Evolutionary conservation across 2,113 vertebrate species (phyloP), one percentile per base, ranked within the genome.

Genomic region (Bostrychus sinensis): DNA sequence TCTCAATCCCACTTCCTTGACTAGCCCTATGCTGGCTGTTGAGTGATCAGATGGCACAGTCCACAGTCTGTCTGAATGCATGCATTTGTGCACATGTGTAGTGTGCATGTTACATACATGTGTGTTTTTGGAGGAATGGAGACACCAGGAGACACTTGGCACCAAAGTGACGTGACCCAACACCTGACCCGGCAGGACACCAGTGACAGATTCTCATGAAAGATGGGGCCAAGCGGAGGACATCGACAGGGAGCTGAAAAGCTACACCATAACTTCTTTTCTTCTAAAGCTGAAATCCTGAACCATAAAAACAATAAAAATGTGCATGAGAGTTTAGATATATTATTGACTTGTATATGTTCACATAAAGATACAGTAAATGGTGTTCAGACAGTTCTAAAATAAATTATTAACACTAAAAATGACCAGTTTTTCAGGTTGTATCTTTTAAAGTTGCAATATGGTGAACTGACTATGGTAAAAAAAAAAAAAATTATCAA

Each of bases 81-180:
- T 65, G 45, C 54, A 67, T 81, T 55, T 68, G 66, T 68, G 62
- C 62, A 64, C 54, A 66, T 80, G 66, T 51, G 60, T 54, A 56
- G 46, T 61, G 28, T 78, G 71, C 57, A 46, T 75, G 54, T 72
- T 48, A 51, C 34, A 62, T 45, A 51, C 48, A 14, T 56, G 51
- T 62, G 62, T 75, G 78, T 62, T 68, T 80, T 78, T 79, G 67
- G 67, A 75, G 80, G 69, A 39, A 80, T 72, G 77, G 66, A 82
- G 81, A 84, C 79, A 75, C 77, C 77, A 56, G 56, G 80, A 62
- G 80, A 82, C 81, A 82, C 71, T 88, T 81, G 87, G 79, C 87
- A 86, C 80, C 77, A 72, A 75, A 81, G 51, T 80, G 78, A 84
- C 36, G 51, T 78, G 86, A 86, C 89, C 81, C 77, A 72, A 69